These are phyloP conservation scores for Columba livia DNA, from an alignment of 2,113 vertebrate species.

Conservation along the genomic window DNA sequence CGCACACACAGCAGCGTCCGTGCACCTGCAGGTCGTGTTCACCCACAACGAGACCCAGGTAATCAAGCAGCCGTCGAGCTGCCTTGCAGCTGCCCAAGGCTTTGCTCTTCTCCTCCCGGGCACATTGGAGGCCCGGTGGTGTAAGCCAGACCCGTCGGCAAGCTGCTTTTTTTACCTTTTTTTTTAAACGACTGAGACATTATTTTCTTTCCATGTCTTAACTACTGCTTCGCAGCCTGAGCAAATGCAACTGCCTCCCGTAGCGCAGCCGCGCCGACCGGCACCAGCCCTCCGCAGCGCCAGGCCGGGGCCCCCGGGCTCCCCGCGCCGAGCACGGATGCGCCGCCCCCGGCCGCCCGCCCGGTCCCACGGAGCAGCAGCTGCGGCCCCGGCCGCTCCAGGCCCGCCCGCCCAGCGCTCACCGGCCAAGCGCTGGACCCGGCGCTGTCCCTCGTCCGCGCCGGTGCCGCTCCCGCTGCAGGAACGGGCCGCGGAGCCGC, in stretches of 20 bases:
- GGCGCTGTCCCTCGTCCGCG: background rate
- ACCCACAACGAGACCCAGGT: background rate
- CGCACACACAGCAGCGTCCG: background rate
- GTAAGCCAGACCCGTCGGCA: background rate
- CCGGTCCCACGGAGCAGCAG: background rate
- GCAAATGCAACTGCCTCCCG: background rate
- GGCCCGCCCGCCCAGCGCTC: too few species aligned
- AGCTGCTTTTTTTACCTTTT: background rate
- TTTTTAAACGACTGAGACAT: background rate
- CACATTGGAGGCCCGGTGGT: fast-evolving
- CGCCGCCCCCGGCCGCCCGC: too few species aligned
- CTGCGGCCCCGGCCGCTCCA: background rate
- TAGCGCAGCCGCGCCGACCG: background rate
- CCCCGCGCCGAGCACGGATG: too few species aligned
- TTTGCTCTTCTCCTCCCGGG: background rate
- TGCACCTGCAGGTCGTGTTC: background rate
- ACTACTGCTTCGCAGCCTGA: background rate
- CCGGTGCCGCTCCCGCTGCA: background rate
- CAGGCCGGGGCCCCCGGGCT: too few species aligned
- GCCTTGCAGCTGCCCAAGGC: background rate
- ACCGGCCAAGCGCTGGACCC: too few species aligned
- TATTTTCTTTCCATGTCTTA: background rate
- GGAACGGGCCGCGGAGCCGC: background rate
- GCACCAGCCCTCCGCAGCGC: background rate
- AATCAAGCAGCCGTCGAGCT: background rate